Evolutionary conservation across 2,888 invertebrate species (phyloP).

Genomic region (Temnothorax rugatulus): DNA sequence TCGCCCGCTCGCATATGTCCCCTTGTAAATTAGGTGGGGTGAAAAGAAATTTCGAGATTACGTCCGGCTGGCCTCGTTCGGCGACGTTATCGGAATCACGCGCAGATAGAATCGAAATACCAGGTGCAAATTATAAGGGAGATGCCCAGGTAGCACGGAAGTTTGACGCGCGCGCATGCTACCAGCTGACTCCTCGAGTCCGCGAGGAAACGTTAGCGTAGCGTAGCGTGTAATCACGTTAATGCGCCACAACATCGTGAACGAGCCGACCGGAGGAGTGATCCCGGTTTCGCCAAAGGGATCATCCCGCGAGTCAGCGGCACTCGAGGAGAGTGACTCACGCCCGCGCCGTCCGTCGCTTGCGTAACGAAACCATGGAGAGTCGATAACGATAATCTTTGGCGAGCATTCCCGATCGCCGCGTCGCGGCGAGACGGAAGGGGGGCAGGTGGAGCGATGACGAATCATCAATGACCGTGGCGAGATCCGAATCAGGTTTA

Average conservation of each 20-base stretch:
- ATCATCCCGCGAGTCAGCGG: constrained; percentile 64
- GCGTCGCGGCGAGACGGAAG: constrained; percentile 34
- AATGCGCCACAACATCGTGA: constrained; percentile 79
- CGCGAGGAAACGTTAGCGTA: constrained; percentile 50
- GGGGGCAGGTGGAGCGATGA: constrained; percentile 41
- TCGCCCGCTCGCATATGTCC: neutral
- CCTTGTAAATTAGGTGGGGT: constrained; percentile 5
- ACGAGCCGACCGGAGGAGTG: constrained; percentile 58
- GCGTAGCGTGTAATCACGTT: constrained; percentile 81
- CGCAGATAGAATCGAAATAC: constrained; percentile 83
- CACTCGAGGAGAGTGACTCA: constrained; percentile 69
- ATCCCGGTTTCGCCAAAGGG: constrained; percentile 73
- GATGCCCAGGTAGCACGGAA: constrained; percentile 73
- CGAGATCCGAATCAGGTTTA: constrained; percentile 48
- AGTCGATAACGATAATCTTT: constrained; percentile 73
- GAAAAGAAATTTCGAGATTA: constrained; percentile 43
- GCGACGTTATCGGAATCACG: constrained; percentile 71
- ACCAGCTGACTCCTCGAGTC: constrained; percentile 73
- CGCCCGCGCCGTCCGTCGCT: constrained; percentile 60
- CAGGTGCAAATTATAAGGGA: constrained; percentile 84
- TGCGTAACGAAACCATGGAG: constrained; percentile 66
- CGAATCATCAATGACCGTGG: constrained; percentile 60
- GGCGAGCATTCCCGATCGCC: constrained; percentile 67
- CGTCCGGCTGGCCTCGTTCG: constrained; percentile 50
- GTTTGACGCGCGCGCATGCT: constrained; percentile 65